These are phyloP conservation scores for Clarias pachynema DNA, from an alignment of 2,797 vertebrate genomes.

Conservation along the genomic window DNA sequence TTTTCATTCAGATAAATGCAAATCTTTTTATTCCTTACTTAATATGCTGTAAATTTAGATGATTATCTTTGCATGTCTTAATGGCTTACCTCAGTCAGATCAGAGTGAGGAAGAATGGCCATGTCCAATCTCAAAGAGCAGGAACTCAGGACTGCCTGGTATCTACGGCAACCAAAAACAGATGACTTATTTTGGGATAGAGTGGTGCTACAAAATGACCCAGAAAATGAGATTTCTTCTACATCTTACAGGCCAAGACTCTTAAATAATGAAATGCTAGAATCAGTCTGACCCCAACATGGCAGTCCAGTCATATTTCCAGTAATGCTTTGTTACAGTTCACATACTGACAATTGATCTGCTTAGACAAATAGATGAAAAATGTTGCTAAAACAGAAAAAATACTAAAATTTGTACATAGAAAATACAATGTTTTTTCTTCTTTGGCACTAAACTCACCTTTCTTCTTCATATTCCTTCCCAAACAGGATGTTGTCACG, in stretches of 20 bases:
- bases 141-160: constrained; percentile 83
- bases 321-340: neutral
- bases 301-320: neutral
- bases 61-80: neutral
- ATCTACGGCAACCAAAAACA: constrained; percentile 70
- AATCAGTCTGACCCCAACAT: neutral
- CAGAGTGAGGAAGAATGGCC: constrained; percentile 83
- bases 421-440: neutral
- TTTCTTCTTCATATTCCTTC: constrained; percentile 88
- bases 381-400: neutral
- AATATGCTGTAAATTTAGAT: neutral
- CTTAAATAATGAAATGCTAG: neutral
- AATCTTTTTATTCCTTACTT: neutral
- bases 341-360: neutral
- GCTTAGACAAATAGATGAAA: neutral
- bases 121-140: constrained; percentile 89
- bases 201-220: neutral
- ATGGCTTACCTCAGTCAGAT: constrained; percentile 85
- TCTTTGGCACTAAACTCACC: constrained; percentile 65
- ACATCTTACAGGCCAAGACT: neutral
- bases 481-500: constrained; percentile 94
- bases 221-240: neutral
- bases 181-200: neutral
- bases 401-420: no score
- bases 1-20: no score